Evolutionary conservation across 2,113 vertebrate species (phyloP).

Genomic region (Trichechus manatus): DNA sequence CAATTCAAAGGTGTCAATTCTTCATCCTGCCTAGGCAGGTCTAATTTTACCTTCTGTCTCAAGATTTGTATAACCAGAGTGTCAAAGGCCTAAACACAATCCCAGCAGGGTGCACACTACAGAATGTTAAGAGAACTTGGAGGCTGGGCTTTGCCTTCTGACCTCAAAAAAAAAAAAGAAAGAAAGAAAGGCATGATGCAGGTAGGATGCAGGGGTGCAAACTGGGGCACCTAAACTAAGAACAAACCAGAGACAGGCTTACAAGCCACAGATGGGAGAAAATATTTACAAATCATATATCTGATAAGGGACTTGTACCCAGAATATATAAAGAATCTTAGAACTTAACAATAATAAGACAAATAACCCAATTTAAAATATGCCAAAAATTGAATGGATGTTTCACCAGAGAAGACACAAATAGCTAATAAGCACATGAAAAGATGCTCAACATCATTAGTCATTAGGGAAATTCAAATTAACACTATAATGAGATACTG

Average conservation of each 20-base stretch:
- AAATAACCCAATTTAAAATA: not conserved
- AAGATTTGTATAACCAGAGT: not conserved
- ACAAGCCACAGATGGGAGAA: no score
- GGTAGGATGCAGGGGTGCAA: not conserved
- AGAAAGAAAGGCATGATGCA: not conserved
- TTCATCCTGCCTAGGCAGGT: no score
- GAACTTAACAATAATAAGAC: not conserved
- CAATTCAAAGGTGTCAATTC: no score
- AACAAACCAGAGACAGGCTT: not conserved
- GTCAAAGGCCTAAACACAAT: not conserved
- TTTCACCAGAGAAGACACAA: not conserved
- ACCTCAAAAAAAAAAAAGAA: not conserved
- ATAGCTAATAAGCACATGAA: slow-evolving; percentile 14
- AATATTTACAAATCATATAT: no score
- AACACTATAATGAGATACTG: not conserved
- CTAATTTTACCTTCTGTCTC: no score
- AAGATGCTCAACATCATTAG: not conserved
- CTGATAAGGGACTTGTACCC: not conserved
- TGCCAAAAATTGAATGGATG: not conserved
- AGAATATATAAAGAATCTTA: not conserved
- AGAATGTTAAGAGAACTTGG: not conserved
- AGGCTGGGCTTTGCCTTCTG: not conserved
- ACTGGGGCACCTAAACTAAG: not conserved
- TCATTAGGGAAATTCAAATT: not conserved
- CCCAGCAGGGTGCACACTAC: not conserved